These are phyloP conservation scores for Lycaon pictus DNA, from an alignment of 2,113 vertebrate species.

Conservation along the genomic window DNA sequence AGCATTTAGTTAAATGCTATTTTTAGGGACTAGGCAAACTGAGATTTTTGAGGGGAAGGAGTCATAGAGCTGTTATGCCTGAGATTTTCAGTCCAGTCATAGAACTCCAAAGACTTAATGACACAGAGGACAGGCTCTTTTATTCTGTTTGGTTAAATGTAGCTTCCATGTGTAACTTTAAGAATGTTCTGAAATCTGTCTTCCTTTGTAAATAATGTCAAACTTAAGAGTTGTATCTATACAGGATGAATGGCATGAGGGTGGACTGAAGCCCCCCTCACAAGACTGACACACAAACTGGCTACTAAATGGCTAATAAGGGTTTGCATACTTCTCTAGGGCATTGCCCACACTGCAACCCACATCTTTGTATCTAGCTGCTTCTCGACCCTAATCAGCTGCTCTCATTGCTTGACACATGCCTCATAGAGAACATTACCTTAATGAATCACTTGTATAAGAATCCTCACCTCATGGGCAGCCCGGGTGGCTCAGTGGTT, in stretches of 20 bases:
- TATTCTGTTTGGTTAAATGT: not conserved
- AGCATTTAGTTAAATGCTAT: not conserved
- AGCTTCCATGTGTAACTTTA: not conserved
- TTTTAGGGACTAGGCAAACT: not conserved
- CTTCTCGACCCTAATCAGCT: not conserved
- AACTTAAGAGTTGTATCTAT: not conserved
- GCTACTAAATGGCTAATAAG: not conserved
- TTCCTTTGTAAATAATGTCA: not conserved
- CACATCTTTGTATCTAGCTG: not conserved
- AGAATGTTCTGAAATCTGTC: not conserved
- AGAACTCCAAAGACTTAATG: not conserved
- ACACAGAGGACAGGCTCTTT: not conserved
- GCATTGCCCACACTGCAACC: not conserved
- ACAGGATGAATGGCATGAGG: too few species aligned
- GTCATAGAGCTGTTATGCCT: slow-evolving; percentile 18
- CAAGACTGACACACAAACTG: not conserved
- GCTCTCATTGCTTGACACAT: not conserved
- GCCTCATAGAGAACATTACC: not conserved
- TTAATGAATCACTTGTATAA: not conserved
- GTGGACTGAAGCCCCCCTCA: rapidly evolving
- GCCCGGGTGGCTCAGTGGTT: too few species aligned
- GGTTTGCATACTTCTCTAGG: not conserved
- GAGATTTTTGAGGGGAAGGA: not conserved
- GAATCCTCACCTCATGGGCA: not conserved
- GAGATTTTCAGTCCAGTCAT: not conserved